Evolutionary conservation across 2,888 invertebrate species (phyloP).

Genomic region (Griposia aprilina): DNA sequence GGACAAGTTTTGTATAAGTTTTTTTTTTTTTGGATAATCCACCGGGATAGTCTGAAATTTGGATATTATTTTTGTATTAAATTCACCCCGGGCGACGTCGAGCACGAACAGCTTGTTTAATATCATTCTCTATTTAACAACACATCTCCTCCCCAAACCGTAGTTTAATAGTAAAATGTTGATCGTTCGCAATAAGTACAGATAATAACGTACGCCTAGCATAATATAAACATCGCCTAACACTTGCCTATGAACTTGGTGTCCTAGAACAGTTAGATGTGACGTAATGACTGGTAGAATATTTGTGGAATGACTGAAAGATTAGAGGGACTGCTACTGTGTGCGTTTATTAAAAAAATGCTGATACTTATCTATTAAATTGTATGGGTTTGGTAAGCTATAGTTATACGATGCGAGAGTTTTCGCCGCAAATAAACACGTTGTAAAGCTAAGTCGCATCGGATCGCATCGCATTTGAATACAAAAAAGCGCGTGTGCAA

Average conservation of each 20-base stretch:
- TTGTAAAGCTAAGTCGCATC: neutral
- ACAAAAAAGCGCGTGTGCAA: neutral
- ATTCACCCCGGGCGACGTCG: too few relatives aligned
- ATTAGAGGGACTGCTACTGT: slow-evolving; percentile 26
- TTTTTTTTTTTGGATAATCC: too few relatives aligned
- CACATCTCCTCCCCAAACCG: slow-evolving; percentile 30
- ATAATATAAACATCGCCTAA: slow-evolving; percentile 64
- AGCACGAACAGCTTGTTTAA: too few relatives aligned
- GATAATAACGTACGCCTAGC: slow-evolving; percentile 58
- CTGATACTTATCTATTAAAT: too few relatives aligned
- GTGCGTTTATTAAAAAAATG: neutral
- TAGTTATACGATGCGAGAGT: neutral
- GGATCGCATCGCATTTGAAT: too few relatives aligned
- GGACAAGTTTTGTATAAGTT: too few relatives aligned
- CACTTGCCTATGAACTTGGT: slow-evolving; percentile 60
- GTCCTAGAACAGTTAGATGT: slow-evolving; percentile 44
- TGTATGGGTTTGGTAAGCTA: neutral
- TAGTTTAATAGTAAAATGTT: slow-evolving; percentile 61
- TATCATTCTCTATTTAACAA: neutral
- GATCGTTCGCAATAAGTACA: slow-evolving; percentile 61
- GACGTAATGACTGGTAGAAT: slow-evolving; percentile 14
- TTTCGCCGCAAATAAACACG: neutral
- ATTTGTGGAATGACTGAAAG: slow-evolving; percentile 18
- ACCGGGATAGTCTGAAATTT: too few relatives aligned
- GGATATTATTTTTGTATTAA: too few relatives aligned